A percentile compares a stretch with the other conserved stretches of the same genome.
phyloP scores from a whole-genome alignment of 1,140 invertebrate species.

The Conopomorpha cramerella region DNA sequence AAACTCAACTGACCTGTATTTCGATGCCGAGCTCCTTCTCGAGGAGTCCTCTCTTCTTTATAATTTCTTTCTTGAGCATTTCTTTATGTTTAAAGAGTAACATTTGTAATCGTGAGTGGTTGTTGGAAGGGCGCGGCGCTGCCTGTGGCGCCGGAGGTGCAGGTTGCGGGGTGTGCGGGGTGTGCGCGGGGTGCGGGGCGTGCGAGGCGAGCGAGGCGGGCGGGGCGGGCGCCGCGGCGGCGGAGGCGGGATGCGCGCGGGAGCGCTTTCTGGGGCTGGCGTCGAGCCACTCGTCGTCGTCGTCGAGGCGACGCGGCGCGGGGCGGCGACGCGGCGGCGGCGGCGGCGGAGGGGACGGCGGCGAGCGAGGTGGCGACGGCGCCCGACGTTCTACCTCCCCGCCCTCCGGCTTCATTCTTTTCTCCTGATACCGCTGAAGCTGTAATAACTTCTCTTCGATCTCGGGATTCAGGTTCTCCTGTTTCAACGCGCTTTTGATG shows the following conservation, averaged over 20 bases:
- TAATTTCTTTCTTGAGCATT: conserved; percentile 89
- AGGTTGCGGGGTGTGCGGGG: conserved; percentile 5
- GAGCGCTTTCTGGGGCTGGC: conserved; percentile 57
- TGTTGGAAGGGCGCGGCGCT: conserved; percentile 30
- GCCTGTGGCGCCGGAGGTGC: conserved; percentile 5
- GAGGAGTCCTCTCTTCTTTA: conserved; percentile 85
- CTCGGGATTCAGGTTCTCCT: conserved; percentile 88
- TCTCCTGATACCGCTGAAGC: conserved; percentile 84
- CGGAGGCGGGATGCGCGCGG: conserved; percentile 25
- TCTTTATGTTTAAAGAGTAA: conserved; percentile 86
- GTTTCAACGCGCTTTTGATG: conserved; percentile 81
- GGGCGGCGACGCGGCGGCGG: conserved; percentile 20
- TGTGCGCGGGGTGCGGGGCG: too few relatives aligned
- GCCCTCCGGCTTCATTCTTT: conserved; percentile 69
- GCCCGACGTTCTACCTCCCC: conserved; percentile 6
- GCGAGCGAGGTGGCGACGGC: conserved; percentile 22
- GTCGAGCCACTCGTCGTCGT: conserved; percentile 61
- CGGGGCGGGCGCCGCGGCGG: conserved; percentile 14
- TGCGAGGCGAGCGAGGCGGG: too few relatives aligned
- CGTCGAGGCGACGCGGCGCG: conserved; percentile 12
- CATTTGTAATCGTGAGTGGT: conserved; percentile 65
- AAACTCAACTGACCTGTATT: conserved; percentile 78
- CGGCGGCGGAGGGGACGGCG: conserved; percentile 15
- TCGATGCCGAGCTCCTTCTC: conserved; percentile 91
- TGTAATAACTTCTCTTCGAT: conserved; percentile 91